Conservation (phyloP, 2,113 vertebrate genomes). For the Phyllostomus discolor region DNA sequence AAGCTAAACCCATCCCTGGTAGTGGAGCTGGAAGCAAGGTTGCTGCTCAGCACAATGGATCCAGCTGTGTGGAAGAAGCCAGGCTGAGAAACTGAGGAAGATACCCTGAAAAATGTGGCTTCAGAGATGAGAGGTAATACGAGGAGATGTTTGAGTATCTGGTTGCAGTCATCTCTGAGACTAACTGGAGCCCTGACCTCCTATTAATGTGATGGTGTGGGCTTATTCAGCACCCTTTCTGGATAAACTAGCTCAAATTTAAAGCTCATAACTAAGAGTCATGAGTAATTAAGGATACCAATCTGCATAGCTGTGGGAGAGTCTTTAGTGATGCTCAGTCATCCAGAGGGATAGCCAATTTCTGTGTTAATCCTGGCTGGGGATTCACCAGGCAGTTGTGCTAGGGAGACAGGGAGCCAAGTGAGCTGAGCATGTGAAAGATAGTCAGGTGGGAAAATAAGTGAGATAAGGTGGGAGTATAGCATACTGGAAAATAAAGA, state of each 20-base stretch:
- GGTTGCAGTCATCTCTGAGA: not conserved
- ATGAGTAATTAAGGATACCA: slow-evolving; percentile 34
- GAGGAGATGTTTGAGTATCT: not conserved
- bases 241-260: slow-evolving; percentile 40
- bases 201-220: slow-evolving; percentile 9
- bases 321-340: slow-evolving; percentile 38
- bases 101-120: not conserved
- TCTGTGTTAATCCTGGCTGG: not conserved
- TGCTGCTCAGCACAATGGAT: not conserved
- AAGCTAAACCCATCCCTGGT: not conserved
- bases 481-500: not conserved
- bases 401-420: not conserved
- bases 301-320: slow-evolving; percentile 21
- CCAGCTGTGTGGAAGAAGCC: not conserved
- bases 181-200: slow-evolving; percentile 10
- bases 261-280: slow-evolving; percentile 27
- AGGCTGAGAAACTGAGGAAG: not conserved
- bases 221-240: slow-evolving; percentile 20
- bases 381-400: not conserved
- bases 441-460: not conserved
- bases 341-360: slow-evolving; percentile 28
- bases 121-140: not conserved
- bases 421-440: not conserved
- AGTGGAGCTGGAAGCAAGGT: not conserved
- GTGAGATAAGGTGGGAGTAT: not conserved